Evolutionary conservation across 2,888 invertebrate genomes (phyloP).

Genomic region (Drosophila acutilabella): DNA sequence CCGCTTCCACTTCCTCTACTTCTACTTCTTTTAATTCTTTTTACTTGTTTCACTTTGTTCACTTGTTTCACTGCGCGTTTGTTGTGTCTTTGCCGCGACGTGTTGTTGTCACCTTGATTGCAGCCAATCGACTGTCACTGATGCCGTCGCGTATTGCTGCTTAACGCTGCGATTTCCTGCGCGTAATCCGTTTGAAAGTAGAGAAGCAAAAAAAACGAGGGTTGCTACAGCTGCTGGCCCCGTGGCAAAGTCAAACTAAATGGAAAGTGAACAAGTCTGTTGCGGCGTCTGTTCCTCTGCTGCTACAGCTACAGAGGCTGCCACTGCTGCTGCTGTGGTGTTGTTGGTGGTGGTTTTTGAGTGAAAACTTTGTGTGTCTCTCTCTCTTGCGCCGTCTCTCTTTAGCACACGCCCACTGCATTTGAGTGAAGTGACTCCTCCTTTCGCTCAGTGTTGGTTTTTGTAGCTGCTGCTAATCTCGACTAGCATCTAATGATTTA

Average conservation of each 20-base stretch:
- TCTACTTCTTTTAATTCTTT: no score
- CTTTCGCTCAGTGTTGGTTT: constrained; percentile 1
- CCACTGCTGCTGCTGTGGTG: constrained; percentile 29
- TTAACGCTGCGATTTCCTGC: constrained; percentile 57
- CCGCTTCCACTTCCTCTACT: no score
- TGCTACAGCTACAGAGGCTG: constrained; percentile 11
- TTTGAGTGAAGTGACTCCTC: constrained; percentile 38
- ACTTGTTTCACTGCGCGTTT: constrained; percentile 2
- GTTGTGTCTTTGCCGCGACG: constrained; percentile 46
- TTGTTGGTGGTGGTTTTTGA: constrained; percentile 51
- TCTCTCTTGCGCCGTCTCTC: constrained; percentile 27
- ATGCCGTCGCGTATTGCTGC: constrained; percentile 59
- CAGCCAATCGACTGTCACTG: constrained; percentile 83
- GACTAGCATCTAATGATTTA: constrained; percentile 85
- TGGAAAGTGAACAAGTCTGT: constrained; percentile 72
- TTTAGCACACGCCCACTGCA: constrained; percentile 65
- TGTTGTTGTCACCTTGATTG: constrained; percentile 81
- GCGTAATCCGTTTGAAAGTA: constrained; percentile 60
- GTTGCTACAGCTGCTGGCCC: constrained; percentile 57
- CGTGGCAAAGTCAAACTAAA: constrained; percentile 75
- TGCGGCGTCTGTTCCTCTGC: constrained; percentile 28
- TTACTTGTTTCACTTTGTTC: not conserved
- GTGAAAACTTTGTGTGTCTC: no score
- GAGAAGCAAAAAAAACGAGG: constrained; percentile 42
- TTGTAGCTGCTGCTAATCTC: constrained; percentile 55